Conservation (phyloP, 2,888 invertebrate species). For the Hecatera dysodea region DNA sequence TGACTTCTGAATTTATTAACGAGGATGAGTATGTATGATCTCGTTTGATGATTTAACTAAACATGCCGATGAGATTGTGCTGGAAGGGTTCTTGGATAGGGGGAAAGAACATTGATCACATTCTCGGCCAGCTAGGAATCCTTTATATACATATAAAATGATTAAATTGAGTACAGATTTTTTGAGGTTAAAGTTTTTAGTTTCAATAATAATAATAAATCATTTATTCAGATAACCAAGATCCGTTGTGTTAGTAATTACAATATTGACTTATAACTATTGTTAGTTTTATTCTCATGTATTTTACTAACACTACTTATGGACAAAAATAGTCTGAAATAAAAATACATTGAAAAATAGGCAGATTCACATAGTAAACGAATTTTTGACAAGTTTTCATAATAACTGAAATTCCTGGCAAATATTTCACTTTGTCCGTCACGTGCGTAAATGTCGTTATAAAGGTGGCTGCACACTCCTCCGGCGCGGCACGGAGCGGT, state of each 20-base stretch:
- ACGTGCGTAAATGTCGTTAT: constrained; percentile 31
- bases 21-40: constrained; percentile 45
- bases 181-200: no score
- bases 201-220: no score
- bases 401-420: not conserved
- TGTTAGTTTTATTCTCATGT: no score
- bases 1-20: constrained; percentile 62
- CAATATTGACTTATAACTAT: no score
- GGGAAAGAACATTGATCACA: not conserved
- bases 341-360: no score
- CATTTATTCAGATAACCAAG: no score
- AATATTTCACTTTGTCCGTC: constrained; percentile 45
- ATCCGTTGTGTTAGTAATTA: no score
- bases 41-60: constrained; percentile 29
- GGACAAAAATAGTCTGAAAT: no score
- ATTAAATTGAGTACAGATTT: no score
- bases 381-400: not conserved
- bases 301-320: no score
- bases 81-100: not conserved
- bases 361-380: no score
- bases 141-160: no score
- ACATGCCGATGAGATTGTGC: not conserved
- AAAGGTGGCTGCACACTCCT: constrained; percentile 50
- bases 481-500: constrained; percentile 27
- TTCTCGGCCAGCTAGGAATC: not conserved